These are phyloP conservation scores for Bombus vancouverensis DNA, from an alignment of 1,140 invertebrate species.

Conservation along the genomic window DNA sequence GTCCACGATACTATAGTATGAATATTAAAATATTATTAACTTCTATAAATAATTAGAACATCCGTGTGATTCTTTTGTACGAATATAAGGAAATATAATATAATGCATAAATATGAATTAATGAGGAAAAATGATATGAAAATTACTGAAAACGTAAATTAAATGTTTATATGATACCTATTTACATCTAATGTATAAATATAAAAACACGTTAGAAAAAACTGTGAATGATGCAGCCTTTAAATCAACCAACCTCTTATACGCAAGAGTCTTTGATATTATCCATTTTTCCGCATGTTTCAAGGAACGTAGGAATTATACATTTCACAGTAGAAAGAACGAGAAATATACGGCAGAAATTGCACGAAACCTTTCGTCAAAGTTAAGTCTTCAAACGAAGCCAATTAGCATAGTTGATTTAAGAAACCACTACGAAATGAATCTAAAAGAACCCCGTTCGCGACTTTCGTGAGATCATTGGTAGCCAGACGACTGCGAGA, in stretches of 20 bases:
- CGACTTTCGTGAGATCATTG: too few species aligned
- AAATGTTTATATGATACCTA: too few species aligned
- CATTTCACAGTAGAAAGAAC: neutral
- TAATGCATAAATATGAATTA: too few species aligned
- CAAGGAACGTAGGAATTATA: neutral
- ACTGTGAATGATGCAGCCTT: neutral
- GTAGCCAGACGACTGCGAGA: neutral
- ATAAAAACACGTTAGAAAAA: neutral
- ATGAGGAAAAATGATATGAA: too few species aligned
- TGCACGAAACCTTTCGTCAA: neutral
- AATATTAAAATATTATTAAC: too few species aligned
- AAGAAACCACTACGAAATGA: neutral
- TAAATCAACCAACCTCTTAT: neutral
- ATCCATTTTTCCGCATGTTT: neutral
- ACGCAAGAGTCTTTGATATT: neutral
- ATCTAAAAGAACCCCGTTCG: conserved; percentile 8
- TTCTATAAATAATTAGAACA: too few species aligned
- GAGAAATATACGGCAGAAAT: neutral
- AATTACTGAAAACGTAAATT: too few species aligned
- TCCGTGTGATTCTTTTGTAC: too few species aligned
- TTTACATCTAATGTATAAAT: too few species aligned
- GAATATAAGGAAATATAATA: too few species aligned
- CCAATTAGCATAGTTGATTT: conserved; percentile 20
- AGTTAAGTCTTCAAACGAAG: too few species aligned
- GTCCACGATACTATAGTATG: too few species aligned